A percentile compares a stretch with the other conserved stretches of the same genome.
These are phyloP conservation scores for Calliopsis andreniformis DNA, from an alignment of 1,140 invertebrate species.

Conservation along the genomic window DNA sequence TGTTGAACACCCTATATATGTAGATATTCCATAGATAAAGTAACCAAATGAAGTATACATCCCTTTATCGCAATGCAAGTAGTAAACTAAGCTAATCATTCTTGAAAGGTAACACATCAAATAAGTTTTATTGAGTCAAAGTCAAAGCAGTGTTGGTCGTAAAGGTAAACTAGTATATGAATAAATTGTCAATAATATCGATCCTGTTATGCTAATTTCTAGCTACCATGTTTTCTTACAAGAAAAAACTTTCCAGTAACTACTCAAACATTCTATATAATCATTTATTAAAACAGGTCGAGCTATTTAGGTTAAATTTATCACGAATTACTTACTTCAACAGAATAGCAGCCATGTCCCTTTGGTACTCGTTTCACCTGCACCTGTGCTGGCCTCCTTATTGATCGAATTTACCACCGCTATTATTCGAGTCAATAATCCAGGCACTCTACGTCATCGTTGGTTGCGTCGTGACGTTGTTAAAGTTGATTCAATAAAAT, in stretches of 20 bases:
- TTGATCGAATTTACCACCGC: constrained; percentile 69
- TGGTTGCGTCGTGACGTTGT: not conserved
- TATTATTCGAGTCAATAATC: constrained; percentile 54
- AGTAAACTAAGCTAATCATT: too few species aligned
- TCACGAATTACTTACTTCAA: constrained; percentile 70
- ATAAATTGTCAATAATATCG: constrained; percentile 7
- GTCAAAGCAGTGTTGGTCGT: too few species aligned
- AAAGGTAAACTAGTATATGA: not conserved
- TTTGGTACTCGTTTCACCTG: constrained; percentile 46
- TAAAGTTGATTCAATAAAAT: not conserved
- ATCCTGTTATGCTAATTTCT: not conserved
- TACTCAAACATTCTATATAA: not conserved
- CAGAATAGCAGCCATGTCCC: constrained; percentile 73
- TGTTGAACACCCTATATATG: too few species aligned
- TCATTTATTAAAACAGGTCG: not conserved
- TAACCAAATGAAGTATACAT: too few species aligned
- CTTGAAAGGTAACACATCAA: too few species aligned
- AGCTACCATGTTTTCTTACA: too few species aligned
- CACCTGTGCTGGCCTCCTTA: constrained; percentile 66
- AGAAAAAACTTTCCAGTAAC: not conserved
- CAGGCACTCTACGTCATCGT: constrained; percentile 3
- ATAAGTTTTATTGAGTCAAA: not conserved
- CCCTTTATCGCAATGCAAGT: too few species aligned
- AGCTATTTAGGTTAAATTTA: not conserved
- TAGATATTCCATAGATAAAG: too few species aligned